Conservation (phyloP, 2,888 invertebrate genomes). For the Pocota personata region DNA sequence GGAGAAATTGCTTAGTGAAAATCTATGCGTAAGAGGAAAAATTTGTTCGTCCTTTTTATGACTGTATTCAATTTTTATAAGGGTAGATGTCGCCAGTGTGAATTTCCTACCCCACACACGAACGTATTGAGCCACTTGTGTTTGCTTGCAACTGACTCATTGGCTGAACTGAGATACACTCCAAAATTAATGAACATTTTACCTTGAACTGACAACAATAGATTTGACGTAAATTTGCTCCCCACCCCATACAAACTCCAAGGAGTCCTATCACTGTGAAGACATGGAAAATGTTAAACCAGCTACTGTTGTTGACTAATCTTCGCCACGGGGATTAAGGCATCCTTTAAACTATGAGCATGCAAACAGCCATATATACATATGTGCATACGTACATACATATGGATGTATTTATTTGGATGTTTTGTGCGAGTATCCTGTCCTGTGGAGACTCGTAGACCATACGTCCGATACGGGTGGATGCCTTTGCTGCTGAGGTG, state of each 20-base stretch:
- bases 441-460: conserved; percentile 30
- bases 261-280: conserved; percentile 10
- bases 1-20: conserved; percentile 6
- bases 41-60: conserved; percentile 31
- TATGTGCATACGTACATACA: too few relatives aligned
- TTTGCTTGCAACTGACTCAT: conserved; percentile 50
- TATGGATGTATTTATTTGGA: conserved; percentile 13
- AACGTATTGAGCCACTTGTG: conserved; percentile 20
- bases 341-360: conserved; percentile 55
- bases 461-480: conserved; percentile 58
- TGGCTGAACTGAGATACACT: conserved; percentile 22
- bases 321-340: conserved; percentile 62
- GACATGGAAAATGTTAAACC: conserved; percentile 36
- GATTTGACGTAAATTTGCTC: conserved; percentile 49
- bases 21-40: conserved; percentile 5
- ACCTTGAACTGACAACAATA: conserved; percentile 58
- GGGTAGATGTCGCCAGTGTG: conserved; percentile 44
- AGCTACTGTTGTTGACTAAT: conserved; percentile 62
- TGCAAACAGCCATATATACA: too few relatives aligned
- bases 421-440: conserved; percentile 32
- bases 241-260: not conserved
- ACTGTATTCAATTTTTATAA: conserved; percentile 13
- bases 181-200: conserved; percentile 60
- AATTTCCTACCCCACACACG: not conserved
- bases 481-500: conserved; percentile 57